These are phyloP conservation scores for Eulemur macaco DNA, from an alignment of 2,113 vertebrate species.

Conservation along the genomic window DNA sequence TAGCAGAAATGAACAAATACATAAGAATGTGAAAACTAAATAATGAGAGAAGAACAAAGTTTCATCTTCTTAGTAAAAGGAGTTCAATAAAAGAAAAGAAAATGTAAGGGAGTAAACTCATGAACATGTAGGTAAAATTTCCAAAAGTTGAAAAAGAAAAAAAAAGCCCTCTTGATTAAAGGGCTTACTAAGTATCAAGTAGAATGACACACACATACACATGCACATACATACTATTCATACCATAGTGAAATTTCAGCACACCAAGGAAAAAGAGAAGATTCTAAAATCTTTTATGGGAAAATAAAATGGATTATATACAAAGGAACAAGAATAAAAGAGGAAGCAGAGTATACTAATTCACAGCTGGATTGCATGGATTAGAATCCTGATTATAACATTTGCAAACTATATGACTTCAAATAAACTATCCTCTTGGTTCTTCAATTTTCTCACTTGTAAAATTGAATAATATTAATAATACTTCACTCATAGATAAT, in stretches of 20 bases:
- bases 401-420: not conserved
- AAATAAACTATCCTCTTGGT: not conserved
- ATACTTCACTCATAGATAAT: not conserved
- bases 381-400: not conserved
- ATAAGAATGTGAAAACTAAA: not conserved
- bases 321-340: not conserved
- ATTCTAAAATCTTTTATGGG: not conserved
- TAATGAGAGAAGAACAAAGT: not conserved
- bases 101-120: not conserved
- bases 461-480: not conserved
- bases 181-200: not conserved
- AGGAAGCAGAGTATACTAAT: not conserved
- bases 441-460: not conserved
- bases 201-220: not conserved
- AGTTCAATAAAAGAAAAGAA: constrained; percentile 10
- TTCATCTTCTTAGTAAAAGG: not conserved
- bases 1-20: constrained; percentile 21
- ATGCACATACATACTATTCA: not conserved
- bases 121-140: not conserved
- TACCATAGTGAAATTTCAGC: not conserved
- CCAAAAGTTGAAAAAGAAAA: not conserved
- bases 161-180: not conserved
- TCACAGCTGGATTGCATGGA: not conserved
- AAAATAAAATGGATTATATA: not conserved
- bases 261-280: not conserved